Conservation (phyloP, 2,113 vertebrate genomes). For the Empidonax traillii region DNA sequence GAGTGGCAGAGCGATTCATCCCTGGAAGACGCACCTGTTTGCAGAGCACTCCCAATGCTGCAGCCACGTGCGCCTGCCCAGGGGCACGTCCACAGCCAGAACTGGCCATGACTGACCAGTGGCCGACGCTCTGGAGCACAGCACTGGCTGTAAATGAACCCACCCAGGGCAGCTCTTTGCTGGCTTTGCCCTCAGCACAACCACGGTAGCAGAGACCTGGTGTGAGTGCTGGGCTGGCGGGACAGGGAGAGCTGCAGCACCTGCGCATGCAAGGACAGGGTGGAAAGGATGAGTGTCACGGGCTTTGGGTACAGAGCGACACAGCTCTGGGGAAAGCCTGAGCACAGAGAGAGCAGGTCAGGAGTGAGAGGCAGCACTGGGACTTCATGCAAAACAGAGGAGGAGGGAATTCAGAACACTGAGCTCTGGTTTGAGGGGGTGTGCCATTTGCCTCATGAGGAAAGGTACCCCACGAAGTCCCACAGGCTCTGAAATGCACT, state of each 20-base stretch:
- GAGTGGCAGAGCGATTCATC: not conserved
- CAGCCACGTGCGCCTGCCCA: fast-evolving
- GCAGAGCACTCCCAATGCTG: not conserved
- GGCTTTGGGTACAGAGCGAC: not conserved
- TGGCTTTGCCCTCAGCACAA: not conserved
- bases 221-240: not conserved
- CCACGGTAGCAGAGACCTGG: not conserved
- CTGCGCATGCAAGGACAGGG: not conserved
- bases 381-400: constrained; percentile 15
- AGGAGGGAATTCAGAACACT: not conserved
- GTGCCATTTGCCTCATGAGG: not conserved
- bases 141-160: not conserved
- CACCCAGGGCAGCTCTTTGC: not conserved
- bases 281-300: fast-evolving
- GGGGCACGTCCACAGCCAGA: not conserved
- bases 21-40: not conserved
- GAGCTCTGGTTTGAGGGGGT: not conserved
- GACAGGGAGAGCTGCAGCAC: not conserved
- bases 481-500: constrained; percentile 20
- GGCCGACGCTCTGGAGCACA: fast-evolving
- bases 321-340: not conserved
- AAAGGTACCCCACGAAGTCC: not conserved
- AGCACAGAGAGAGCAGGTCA: not conserved
- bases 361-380: not conserved
- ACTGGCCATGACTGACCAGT: not conserved